Percentiles rank a stretch among this genome's conserved stretches.
Conservation (phyloP, 2,797 vertebrate species). For the Lutjanus campechanus region DNA sequence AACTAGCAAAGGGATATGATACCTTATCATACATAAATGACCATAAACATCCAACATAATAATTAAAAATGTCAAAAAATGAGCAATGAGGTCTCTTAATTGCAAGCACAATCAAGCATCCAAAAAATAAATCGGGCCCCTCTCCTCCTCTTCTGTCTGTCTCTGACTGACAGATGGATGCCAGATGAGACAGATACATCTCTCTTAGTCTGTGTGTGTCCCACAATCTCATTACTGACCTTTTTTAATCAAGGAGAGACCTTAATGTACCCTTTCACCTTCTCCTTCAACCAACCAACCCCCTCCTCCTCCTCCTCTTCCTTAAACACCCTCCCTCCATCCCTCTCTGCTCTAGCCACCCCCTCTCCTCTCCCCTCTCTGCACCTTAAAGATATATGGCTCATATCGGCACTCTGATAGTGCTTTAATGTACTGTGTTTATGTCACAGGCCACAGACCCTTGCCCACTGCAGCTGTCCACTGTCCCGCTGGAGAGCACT, state of each 20-base stretch:
- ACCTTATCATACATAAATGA: conserved; percentile 15
- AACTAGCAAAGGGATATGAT: not conserved
- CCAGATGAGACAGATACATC: conserved; percentile 66
- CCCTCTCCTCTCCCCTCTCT: conserved; percentile 63
- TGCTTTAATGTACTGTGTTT: conserved; percentile 86
- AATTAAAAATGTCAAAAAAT: not conserved
- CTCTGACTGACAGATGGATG: conserved; percentile 65
- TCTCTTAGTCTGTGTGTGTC: conserved; percentile 63
- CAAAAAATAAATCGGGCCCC: not conserved
- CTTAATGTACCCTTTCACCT: conserved; percentile 84
- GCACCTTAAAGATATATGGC: conserved; percentile 85
- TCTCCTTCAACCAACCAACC: conserved; percentile 68
- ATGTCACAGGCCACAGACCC: conserved; percentile 86
- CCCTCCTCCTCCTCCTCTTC: conserved; percentile 62
- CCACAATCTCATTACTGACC: conserved; percentile 81
- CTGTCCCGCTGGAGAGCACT: conserved; percentile 71
- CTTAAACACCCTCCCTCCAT: conserved; percentile 58
- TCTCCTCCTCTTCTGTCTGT: conserved; percentile 15
- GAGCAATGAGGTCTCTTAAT: conserved; percentile 2
- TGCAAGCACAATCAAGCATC: conserved; percentile 22
- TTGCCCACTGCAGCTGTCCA: conserved; percentile 84
- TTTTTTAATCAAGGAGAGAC: conserved; percentile 84
- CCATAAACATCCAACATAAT: conserved; percentile 5
- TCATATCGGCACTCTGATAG: conserved; percentile 83
- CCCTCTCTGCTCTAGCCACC: conserved; percentile 51